Evolutionary conservation across 2,797 vertebrate genomes (phyloP).

Genomic region (Urocyon cinereoargenteus): DNA sequence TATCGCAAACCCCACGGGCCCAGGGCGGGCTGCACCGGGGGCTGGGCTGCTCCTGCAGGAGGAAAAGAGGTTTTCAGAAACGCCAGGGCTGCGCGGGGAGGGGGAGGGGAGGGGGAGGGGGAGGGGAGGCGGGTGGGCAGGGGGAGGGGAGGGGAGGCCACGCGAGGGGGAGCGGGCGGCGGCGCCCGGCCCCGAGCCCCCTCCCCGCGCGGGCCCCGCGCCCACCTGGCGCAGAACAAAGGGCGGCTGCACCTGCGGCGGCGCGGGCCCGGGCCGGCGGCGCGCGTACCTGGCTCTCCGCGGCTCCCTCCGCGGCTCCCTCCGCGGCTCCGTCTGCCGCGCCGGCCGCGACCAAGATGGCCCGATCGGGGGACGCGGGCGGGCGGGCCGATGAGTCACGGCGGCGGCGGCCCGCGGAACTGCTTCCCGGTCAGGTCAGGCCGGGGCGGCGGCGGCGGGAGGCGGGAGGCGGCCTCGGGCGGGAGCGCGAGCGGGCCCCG

Average conservation of each 20-base stretch:
- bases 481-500: not conserved
- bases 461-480: not conserved
- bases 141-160: fast-evolving
- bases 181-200: not conserved
- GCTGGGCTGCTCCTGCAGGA: not conserved
- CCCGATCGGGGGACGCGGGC: constrained; percentile 22
- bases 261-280: not conserved
- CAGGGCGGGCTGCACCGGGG: not conserved
- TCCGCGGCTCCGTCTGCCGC: constrained; percentile 24
- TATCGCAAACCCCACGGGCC: not conserved
- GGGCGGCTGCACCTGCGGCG: not conserved
- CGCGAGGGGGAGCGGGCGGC: not conserved
- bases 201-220: not conserved
- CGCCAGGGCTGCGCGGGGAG: not conserved
- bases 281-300: constrained; percentile 67
- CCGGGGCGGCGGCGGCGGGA: not conserved
- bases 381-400: constrained; percentile 59
- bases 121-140: not conserved
- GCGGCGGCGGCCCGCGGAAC: constrained; percentile 28
- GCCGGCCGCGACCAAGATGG: constrained; percentile 61
- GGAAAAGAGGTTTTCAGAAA: not conserved
- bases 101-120: not conserved
- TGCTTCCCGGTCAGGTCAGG: constrained; percentile 62
- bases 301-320: not conserved
- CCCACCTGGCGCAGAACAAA: constrained; percentile 59